Conservation (phyloP, 2,888 invertebrate species). For the Tanaodytes sp. region DNA sequence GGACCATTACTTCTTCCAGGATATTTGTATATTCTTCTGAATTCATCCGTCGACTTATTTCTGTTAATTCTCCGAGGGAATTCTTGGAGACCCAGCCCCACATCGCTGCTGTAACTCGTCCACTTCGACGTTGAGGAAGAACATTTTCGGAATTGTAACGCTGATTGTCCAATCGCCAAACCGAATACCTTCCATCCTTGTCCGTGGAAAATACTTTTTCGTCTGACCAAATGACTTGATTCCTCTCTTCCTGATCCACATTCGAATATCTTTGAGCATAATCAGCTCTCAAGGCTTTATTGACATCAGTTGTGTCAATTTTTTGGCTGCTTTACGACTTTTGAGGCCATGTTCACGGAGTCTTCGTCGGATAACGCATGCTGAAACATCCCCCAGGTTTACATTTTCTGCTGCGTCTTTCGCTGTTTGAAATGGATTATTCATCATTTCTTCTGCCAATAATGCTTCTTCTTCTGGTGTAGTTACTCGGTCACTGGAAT, state of each 20-base stretch:
- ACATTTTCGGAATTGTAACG: background rate
- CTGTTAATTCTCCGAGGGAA: too few species aligned
- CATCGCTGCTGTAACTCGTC: background rate
- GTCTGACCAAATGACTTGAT: constrained; percentile 20
- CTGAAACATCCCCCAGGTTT: constrained; percentile 1
- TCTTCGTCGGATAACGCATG: background rate
- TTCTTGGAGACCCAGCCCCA: too few species aligned
- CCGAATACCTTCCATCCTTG: too few species aligned
- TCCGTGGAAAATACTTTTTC: constrained; percentile 29
- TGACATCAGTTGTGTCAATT: background rate
- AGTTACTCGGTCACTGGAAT: too few species aligned
- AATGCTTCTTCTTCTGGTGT: too few species aligned
- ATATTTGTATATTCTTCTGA: too few species aligned
- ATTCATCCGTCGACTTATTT: too few species aligned
- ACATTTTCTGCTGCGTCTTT: background rate
- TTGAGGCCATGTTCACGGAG: constrained; percentile 15
- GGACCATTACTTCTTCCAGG: too few species aligned
- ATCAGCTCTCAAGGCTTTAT: constrained; percentile 2
- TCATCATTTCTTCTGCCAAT: too few species aligned
- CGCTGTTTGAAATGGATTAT: constrained; percentile 6
- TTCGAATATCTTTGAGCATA: background rate
- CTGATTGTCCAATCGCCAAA: too few species aligned
- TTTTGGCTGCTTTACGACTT: constrained; percentile 12
- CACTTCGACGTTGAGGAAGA: background rate
- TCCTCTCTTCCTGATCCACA: too few species aligned